Conservation (phyloP, 2,888 invertebrate species). For the Nyleta sp. region DNA sequence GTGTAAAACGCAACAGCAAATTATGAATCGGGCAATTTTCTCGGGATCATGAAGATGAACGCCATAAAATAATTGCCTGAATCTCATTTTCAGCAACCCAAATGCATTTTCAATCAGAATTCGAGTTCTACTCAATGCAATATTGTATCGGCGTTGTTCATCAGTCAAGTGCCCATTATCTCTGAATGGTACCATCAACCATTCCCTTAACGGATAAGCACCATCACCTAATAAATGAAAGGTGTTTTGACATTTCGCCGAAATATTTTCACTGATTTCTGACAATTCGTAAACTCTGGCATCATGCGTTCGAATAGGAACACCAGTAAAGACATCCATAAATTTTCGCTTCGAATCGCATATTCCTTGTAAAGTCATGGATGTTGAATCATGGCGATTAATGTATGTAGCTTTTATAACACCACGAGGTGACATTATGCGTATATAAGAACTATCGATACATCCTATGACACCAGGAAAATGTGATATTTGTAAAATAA, state of each 20-base stretch:
- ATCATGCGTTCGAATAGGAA: neutral
- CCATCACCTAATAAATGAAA: conserved; percentile 72
- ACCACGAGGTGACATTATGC: neutral
- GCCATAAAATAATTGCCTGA: conserved; percentile 26
- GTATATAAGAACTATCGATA: conserved; percentile 7
- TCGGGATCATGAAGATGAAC: neutral
- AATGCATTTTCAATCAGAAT: conserved; percentile 75
- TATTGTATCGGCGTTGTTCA: conserved; percentile 70
- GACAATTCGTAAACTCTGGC: neutral
- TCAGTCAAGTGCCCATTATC: conserved; percentile 71
- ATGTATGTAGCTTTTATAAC: conserved; percentile 3
- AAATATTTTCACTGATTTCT: too few relatives aligned
- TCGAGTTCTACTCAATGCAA: conserved; percentile 68
- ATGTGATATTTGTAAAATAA: neutral
- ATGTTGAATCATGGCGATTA: conserved; percentile 3
- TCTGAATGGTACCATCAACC: conserved; percentile 70
- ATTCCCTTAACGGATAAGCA: conserved; percentile 70
- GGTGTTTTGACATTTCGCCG: neutral
- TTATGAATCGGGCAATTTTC: neutral
- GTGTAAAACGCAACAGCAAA: too few relatives aligned
- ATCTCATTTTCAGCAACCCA: conserved; percentile 62
- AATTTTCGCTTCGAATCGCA: neutral
- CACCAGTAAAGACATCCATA: neutral
- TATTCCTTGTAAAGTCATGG: conserved; percentile 12
- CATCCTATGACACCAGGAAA: neutral